Evolutionary conservation across 2,113 vertebrate species (phyloP).

Genomic region (Arizona elegans): DNA sequence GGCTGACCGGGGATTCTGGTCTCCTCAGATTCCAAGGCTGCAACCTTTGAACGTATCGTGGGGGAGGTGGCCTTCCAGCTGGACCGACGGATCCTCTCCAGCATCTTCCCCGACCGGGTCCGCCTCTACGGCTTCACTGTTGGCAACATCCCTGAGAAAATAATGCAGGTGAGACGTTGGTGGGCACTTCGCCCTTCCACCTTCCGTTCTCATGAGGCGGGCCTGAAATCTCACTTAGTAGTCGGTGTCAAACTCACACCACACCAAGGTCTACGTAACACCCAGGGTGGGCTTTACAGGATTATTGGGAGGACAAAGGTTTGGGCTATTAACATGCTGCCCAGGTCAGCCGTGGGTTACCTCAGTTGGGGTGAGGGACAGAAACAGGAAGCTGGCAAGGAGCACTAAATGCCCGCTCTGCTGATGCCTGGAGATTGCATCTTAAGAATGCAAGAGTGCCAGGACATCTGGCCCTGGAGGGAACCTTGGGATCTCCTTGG

Average conservation of each 20-base stretch:
- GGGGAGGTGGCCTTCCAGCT: constrained; percentile 80
- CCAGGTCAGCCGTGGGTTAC: neutral
- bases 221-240: neutral
- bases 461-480: neutral
- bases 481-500: neutral
- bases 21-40: constrained; percentile 37
- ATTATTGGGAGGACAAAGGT: neutral
- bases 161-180: constrained; percentile 62
- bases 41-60: constrained; percentile 59
- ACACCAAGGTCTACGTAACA: neutral
- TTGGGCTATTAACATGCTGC: neutral
- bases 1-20: neutral
- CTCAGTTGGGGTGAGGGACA: neutral
- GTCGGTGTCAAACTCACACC: neutral
- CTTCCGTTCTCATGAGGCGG: neutral
- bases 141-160: constrained; percentile 74
- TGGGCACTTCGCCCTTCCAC: neutral
- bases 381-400: neutral
- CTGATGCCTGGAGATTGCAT: neutral
- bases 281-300: neutral
- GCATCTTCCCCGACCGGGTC: constrained; percentile 66
- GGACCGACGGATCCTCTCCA: constrained; percentile 75
- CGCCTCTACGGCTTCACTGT: constrained; percentile 80
- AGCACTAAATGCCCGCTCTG: neutral
- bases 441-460: neutral